A percentile compares a stretch with the other conserved stretches of the same genome.
phyloP scores from a whole-genome alignment of 2,888 invertebrate genomes.

The Rhagonycha lutea region DNA sequence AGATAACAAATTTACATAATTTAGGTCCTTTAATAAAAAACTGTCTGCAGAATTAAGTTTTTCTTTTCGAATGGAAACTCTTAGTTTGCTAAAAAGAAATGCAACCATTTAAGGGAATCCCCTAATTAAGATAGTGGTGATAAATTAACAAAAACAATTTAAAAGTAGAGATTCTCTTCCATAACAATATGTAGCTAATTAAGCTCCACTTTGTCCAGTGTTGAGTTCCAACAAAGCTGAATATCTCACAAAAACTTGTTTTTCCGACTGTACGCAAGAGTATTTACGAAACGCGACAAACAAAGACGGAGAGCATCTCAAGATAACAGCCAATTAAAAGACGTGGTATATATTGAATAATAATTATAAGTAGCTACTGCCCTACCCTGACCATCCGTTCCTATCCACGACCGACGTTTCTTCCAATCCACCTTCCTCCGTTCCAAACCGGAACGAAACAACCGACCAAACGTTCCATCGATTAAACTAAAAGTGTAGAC shows the following conservation, averaged over 20 bases:
- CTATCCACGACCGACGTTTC: conserved; percentile 31
- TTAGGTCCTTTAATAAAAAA: neutral
- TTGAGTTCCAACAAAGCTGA: neutral
- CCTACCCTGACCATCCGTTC: conserved; percentile 34
- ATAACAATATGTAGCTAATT: conserved; percentile 16
- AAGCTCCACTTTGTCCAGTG: conserved; percentile 19
- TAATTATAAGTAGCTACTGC: conserved; percentile 54
- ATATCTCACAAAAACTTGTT: conserved; percentile 24
- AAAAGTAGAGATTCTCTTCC: neutral
- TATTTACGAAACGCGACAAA: conserved; percentile 26
- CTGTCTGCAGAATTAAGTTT: no score
- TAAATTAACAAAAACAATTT: neutral
- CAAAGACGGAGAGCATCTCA: conserved; percentile 32
- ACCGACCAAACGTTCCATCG: neutral
- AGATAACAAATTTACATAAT: neutral
- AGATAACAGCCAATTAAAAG: conserved; percentile 58
- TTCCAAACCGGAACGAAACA: neutral
- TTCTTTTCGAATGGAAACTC: no score
- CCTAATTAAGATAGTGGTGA: neutral
- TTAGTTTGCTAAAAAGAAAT: neutral
- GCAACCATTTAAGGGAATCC: neutral
- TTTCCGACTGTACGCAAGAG: conserved; percentile 23
- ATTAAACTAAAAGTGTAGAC: conserved; percentile 52
- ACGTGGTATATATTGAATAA: conserved; percentile 57
- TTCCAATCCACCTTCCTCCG: neutral